A percentile compares a stretch with the other conserved stretches of the same genome.
Conservation (phyloP, 2,797 vertebrate genomes). For the Halcyon chelicuti region DNA sequence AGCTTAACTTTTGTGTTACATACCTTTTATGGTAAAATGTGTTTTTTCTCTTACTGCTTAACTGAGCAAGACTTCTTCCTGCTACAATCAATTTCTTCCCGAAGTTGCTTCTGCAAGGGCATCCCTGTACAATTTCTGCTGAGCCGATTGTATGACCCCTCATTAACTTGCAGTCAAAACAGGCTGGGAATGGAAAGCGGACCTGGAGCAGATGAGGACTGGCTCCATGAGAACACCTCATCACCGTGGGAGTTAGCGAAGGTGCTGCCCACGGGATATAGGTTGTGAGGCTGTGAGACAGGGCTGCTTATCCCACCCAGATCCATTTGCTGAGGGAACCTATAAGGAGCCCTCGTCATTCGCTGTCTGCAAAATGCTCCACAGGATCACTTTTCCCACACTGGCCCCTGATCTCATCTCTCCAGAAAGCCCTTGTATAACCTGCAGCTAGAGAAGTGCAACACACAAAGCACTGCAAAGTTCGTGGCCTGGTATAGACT, state of each 20-base stretch:
- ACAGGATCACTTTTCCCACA: background rate
- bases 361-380: background rate
- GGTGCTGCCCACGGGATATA: background rate
- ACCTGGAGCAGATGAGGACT: background rate
- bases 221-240: background rate
- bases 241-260: accelerated
- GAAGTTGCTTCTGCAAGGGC: background rate
- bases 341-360: background rate
- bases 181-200: background rate
- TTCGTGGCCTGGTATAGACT: background rate
- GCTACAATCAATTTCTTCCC: background rate
- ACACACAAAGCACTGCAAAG: background rate
- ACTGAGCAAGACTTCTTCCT: background rate
- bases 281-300: background rate
- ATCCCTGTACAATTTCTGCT: background rate
- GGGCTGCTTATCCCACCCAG: background rate
- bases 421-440: background rate
- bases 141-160: background rate
- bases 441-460: background rate
- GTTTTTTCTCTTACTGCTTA: constrained; percentile 5
- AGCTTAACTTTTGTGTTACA: constrained; percentile 7
- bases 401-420: background rate
- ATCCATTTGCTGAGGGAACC: background rate
- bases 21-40: constrained; percentile 42
- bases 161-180: background rate